Percentiles rank a stretch among this genome's conserved stretches.
Conservation (phyloP, 1,140 invertebrate species). For the Copidosoma floridanum region DNA sequence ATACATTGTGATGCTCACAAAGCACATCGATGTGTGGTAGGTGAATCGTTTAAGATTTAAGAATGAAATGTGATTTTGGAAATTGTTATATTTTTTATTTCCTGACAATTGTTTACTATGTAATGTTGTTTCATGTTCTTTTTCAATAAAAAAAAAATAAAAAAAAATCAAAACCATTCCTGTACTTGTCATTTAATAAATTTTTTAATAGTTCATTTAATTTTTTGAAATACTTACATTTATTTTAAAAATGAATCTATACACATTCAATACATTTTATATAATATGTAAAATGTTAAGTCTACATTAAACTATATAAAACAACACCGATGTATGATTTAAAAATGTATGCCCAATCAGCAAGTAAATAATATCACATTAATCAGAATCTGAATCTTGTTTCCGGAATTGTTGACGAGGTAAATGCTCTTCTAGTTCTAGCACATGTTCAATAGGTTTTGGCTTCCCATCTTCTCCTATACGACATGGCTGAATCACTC, state of each 20-base stretch:
- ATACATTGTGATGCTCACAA: slow-evolving; percentile 55
- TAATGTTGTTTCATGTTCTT: slow-evolving; percentile 57
- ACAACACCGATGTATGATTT: no score
- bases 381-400: slow-evolving; percentile 47
- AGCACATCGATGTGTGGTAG: slow-evolving; percentile 54
- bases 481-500: slow-evolving; percentile 84
- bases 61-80: slow-evolving; percentile 57
- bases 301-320: no score
- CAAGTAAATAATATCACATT: slow-evolving; percentile 17
- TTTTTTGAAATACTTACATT: background rate
- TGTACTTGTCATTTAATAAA: no score
- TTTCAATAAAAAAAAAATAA: slow-evolving; percentile 58
- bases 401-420: slow-evolving; percentile 40
- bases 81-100: slow-evolving; percentile 58
- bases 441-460: slow-evolving; percentile 83
- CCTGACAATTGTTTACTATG: slow-evolving; percentile 56
- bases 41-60: slow-evolving; percentile 51
- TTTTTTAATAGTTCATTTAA: background rate
- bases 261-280: no score
- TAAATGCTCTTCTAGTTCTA: slow-evolving; percentile 70
- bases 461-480: slow-evolving; percentile 90
- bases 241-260: background rate
- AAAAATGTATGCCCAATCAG: no score
- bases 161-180: no score
- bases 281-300: no score